Conservation (phyloP, 2,113 vertebrate species). For the Buteo buteo region DNA sequence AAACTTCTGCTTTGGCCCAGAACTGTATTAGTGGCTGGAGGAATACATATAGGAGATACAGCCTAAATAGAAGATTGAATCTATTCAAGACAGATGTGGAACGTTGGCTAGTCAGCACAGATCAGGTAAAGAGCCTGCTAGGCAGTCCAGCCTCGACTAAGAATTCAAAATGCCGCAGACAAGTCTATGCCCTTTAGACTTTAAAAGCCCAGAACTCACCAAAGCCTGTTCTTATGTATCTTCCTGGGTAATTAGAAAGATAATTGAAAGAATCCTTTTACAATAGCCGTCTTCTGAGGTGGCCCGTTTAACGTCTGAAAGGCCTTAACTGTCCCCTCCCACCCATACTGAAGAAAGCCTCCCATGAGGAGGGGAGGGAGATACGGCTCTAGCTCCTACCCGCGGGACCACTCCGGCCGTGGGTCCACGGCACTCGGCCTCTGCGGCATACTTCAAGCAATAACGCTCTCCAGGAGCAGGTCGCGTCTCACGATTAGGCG, state of each 20-base stretch:
- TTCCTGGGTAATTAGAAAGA: background rate
- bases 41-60: rapidly evolving
- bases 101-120: background rate
- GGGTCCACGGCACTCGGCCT: too few species aligned
- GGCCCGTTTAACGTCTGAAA: background rate
- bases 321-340: background rate
- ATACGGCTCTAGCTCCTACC: background rate
- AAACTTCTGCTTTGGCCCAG: background rate
- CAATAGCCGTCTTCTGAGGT: background rate
- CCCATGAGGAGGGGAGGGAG: background rate
- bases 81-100: background rate
- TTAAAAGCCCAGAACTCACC: background rate
- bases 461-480: rapidly evolving
- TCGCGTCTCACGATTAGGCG: background rate
- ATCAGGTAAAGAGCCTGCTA: background rate
- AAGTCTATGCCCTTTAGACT: background rate
- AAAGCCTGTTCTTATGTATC: background rate
- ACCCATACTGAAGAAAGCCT: background rate
- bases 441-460: too few species aligned
- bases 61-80: background rate
- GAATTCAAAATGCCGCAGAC: background rate
- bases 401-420: background rate
- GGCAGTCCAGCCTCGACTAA: background rate
- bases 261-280: background rate
- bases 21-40: background rate